These are phyloP conservation scores for Gymnoscopelus microlampas DNA, from an alignment of 2,797 vertebrate genomes.

Conservation along the genomic window DNA sequence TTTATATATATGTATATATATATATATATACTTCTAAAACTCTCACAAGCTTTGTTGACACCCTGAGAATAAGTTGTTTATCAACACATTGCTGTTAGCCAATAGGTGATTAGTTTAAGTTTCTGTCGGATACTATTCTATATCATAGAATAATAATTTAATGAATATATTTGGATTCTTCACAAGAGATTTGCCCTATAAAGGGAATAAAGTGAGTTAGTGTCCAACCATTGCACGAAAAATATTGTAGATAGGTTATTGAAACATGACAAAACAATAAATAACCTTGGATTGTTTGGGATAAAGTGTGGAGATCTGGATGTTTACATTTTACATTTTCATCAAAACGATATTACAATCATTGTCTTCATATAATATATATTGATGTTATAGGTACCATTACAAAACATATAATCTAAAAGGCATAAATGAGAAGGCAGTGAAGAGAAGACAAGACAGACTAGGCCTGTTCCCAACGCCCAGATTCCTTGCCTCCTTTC, in stretches of 20 bases:
- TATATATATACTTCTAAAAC: slow-evolving; percentile 25
- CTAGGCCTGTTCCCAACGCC: slow-evolving; percentile 12
- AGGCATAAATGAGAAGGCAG: slow-evolving; percentile 67
- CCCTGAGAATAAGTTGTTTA: slow-evolving; percentile 64
- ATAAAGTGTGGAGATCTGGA: slow-evolving; percentile 21
- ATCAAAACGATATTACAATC: slow-evolving; percentile 66
- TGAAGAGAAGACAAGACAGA: slow-evolving; percentile 46
- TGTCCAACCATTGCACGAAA: slow-evolving; percentile 25
- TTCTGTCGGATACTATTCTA: slow-evolving; percentile 14
- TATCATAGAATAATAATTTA: slow-evolving; percentile 11
- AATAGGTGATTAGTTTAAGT: slow-evolving; percentile 3
- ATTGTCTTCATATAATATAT: slow-evolving; percentile 63
- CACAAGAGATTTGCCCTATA: slow-evolving; percentile 13
- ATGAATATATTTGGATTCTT: slow-evolving; percentile 10
- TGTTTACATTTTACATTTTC: slow-evolving; percentile 34
- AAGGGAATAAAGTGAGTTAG: slow-evolving; percentile 18
- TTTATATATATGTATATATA: slow-evolving; percentile 29
- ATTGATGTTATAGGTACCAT: slow-evolving; percentile 56
- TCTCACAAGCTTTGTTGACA: slow-evolving; percentile 54
- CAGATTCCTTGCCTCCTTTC: slow-evolving; percentile 7
- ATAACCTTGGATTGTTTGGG: slow-evolving; percentile 12
- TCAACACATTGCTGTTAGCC: slow-evolving; percentile 40
- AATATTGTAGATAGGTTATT: not conserved
- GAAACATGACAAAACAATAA: slow-evolving; percentile 19
- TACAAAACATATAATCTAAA: slow-evolving; percentile 61